Evolutionary conservation across 2,113 vertebrate species (phyloP).

Genomic region (Eolophus roseicapilla): DNA sequence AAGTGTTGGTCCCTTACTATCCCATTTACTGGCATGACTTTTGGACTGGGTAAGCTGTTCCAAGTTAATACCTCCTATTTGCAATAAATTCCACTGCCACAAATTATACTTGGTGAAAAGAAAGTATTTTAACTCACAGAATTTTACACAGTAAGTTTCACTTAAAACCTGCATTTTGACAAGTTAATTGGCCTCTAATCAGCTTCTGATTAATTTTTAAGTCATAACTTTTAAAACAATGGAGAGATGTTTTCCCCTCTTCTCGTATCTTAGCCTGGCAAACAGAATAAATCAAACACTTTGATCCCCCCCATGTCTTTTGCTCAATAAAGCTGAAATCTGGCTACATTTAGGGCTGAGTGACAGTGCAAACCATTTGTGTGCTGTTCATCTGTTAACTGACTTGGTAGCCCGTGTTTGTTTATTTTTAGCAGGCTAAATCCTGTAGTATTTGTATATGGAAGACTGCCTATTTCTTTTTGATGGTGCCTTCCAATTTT

Average conservation of each 20-base stretch:
- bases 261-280: not conserved
- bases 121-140: not conserved
- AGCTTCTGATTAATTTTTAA: not conserved
- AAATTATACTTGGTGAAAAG: not conserved
- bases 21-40: not conserved
- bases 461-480: not conserved
- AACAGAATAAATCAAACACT: not conserved
- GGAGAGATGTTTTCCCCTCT: not conserved
- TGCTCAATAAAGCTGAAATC: not conserved
- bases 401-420: not conserved
- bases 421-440: not conserved
- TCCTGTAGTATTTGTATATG: not conserved
- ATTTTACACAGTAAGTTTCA: not conserved
- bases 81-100: not conserved
- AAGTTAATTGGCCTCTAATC: not conserved
- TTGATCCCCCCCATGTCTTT: not conserved
- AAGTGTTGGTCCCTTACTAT: not conserved
- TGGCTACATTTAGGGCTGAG: not conserved
- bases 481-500: not conserved
- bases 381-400: not conserved
- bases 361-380: not conserved
- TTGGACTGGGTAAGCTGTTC: not conserved
- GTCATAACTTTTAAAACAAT: not conserved
- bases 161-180: not conserved
- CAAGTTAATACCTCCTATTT: not conserved